Evolutionary conservation across 2,888 invertebrate species (phyloP).

Genomic region (Agrotis clavis): DNA sequence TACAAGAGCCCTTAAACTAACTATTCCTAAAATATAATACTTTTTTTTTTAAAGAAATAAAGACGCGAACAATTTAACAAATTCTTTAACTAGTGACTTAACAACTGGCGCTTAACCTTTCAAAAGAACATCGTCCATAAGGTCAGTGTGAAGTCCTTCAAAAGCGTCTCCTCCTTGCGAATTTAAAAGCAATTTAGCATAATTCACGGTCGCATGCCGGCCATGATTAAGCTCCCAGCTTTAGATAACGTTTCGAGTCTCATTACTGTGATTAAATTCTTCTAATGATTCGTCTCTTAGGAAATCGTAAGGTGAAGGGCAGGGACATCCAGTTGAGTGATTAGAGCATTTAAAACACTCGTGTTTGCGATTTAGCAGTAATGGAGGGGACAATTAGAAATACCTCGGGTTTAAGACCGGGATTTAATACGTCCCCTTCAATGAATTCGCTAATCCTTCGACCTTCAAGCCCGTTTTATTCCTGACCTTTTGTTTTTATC

Average conservation of each 20-base stretch:
- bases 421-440: conserved; percentile 24
- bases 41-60: no score
- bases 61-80: no score
- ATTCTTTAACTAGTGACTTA: no score
- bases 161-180: neutral
- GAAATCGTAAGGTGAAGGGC: conserved; percentile 55
- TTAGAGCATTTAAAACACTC: conserved; percentile 43
- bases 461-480: conserved; percentile 35
- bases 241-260: conserved; percentile 40
- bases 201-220: conserved; percentile 40
- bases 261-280: conserved; percentile 56
- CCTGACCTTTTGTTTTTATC: conserved; percentile 19
- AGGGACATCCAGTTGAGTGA: conserved; percentile 52
- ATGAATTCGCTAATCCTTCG: conserved; percentile 39
- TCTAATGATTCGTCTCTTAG: conserved; percentile 51
- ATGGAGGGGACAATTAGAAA: conserved; percentile 51
- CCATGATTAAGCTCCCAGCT: conserved; percentile 45
- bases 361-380: conserved; percentile 32
- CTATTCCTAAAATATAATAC: no score
- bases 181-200: conserved; percentile 36
- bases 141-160: neutral
- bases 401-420: conserved; percentile 26
- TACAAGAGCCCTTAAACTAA: no score
- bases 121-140: neutral
- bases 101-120: neutral